Evolutionary conservation across 2,888 invertebrate species (phyloP).

Genomic region (Phytoseiulus persimilis): DNA sequence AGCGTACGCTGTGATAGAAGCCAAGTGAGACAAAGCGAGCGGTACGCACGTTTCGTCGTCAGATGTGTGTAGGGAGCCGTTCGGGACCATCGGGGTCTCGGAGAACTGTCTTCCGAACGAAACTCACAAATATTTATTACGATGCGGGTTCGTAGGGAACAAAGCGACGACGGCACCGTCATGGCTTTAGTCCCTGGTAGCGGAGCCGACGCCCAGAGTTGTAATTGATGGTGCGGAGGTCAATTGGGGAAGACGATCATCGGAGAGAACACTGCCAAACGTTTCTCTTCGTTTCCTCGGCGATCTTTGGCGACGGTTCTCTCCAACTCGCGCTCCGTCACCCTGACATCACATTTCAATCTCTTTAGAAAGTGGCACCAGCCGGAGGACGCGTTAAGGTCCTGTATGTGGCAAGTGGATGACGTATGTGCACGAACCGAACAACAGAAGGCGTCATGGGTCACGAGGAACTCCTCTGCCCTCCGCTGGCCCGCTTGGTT

Average conservation of each 20-base stretch:
- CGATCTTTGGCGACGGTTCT: neutral
- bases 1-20: neutral
- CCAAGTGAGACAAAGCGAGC: neutral
- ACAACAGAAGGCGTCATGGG: neutral
- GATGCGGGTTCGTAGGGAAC: neutral
- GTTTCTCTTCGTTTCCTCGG: neutral
- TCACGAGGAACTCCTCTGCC: neutral
- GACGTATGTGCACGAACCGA: neutral
- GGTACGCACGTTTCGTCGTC: neutral
- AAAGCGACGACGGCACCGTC: neutral
- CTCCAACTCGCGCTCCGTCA: neutral
- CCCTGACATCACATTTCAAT: neutral
- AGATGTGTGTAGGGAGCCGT: neutral
- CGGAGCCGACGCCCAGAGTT: neutral
- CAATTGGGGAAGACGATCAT: neutral
- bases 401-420: neutral
- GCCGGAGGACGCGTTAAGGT: neutral
- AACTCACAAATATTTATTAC: neutral
- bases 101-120: neutral
- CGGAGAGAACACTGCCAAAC: neutral
- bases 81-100: neutral
- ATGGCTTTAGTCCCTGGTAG: neutral
- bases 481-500: neutral
- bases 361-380: neutral
- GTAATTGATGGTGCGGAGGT: neutral